phyloP scores from a whole-genome alignment of 2,113 vertebrate species.

The Corythaeola cristata region DNA sequence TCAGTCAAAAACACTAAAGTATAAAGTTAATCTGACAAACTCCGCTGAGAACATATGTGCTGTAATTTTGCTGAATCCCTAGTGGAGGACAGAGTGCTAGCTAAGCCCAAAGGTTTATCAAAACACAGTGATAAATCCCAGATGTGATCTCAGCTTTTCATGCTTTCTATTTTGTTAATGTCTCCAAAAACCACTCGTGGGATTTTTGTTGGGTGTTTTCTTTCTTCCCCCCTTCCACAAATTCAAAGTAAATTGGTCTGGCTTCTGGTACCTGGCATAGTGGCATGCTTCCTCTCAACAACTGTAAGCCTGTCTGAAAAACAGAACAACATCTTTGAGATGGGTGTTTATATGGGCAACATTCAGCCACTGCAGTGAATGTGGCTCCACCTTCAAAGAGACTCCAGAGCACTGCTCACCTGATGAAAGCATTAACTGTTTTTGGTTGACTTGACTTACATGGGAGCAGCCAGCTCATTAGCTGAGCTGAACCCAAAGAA shows the following conservation, averaged over 20 bases:
- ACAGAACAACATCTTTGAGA: constrained; percentile 75
- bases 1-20: background rate
- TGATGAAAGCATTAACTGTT: constrained; percentile 74
- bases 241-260: constrained; percentile 58
- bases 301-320: constrained; percentile 69
- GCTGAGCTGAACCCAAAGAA: constrained; percentile 50
- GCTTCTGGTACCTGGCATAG: constrained; percentile 61
- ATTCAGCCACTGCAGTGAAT: constrained; percentile 7
- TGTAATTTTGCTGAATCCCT: background rate
- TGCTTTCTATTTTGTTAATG: constrained; percentile 29
- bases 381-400: constrained; percentile 68
- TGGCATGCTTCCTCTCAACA: constrained; percentile 56
- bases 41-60: background rate
- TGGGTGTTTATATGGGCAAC: constrained; percentile 73
- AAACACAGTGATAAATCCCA: constrained; percentile 50
- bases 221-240: constrained; percentile 36
- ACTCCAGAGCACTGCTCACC: constrained; percentile 56
- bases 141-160: background rate
- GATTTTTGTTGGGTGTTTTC: constrained; percentile 21
- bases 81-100: background rate
- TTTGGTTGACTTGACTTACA: constrained; percentile 64
- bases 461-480: constrained; percentile 65
- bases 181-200: background rate
- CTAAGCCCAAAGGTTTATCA: constrained; percentile 30
- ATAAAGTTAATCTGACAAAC: background rate